Evolutionary conservation across 2,888 invertebrate species (phyloP).

Genomic region (Tetranychus piercei): DNA sequence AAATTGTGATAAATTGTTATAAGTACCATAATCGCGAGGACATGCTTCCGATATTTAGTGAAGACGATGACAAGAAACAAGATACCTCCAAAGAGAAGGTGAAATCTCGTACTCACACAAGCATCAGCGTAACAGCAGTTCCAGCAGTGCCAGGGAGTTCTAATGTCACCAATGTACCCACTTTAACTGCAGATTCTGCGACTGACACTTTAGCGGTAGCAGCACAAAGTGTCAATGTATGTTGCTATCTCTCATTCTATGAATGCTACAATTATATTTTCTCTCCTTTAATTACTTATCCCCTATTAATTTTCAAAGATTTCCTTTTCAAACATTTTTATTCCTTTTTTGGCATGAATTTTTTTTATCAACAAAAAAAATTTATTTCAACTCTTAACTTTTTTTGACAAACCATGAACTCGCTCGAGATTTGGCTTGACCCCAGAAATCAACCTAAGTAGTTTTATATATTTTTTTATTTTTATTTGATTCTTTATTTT

Average conservation of each 20-base stretch:
- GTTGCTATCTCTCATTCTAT: constrained; percentile 2
- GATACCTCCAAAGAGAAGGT: constrained; percentile 23
- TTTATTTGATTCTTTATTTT: not conserved
- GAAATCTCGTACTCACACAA: constrained; percentile 21
- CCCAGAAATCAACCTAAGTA: not conserved
- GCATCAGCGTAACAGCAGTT: constrained; percentile 20
- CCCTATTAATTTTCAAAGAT: not conserved
- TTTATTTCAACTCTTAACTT: not conserved
- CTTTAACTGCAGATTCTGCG: constrained; percentile 19
- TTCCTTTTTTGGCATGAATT: not conserved
- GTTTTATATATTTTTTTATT: not conserved
- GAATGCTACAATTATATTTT: not conserved
- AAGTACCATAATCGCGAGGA: constrained; percentile 92
- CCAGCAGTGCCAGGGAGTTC: constrained; percentile 13
- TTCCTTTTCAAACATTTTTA: not conserved
- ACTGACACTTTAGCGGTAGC: constrained; percentile 18
- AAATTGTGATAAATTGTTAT: constrained; percentile 93
- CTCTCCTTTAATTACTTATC: not conserved
- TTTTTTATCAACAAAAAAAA: not conserved
- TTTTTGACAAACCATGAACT: not conserved
- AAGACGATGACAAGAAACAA: constrained; percentile 21
- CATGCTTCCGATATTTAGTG: constrained; percentile 76
- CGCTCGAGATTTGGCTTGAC: not conserved
- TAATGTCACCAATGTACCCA: constrained; percentile 19
- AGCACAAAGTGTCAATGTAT: constrained; percentile 25